Evolutionary conservation across 2,888 invertebrate species (phyloP).

Genomic region (Arge pagana): DNA sequence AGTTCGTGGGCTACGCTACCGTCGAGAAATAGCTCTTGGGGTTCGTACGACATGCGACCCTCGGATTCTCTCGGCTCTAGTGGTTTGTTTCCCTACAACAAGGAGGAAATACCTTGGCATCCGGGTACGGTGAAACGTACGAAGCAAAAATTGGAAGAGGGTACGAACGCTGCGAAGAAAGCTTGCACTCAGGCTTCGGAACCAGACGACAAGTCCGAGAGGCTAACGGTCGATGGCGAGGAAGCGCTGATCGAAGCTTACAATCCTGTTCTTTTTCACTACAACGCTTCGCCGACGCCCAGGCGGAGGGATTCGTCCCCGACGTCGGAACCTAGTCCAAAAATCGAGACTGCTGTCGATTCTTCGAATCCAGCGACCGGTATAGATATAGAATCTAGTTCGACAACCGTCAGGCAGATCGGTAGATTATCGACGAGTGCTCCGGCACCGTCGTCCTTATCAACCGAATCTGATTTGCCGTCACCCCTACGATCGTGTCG

Average conservation of each 20-base stretch:
- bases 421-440: conserved; percentile 56
- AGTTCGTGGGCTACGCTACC: conserved; percentile 79
- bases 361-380: conserved; percentile 35
- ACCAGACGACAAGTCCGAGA: conserved; percentile 40
- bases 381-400: conserved; percentile 41
- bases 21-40: conserved; percentile 73
- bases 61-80: conserved; percentile 53
- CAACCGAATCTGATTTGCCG: conserved; percentile 50
- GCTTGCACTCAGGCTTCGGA: conserved; percentile 51
- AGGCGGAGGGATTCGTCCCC: conserved; percentile 43
- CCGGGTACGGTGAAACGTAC: conserved; percentile 73
- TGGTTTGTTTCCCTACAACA: conserved; percentile 63
- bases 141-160: conserved; percentile 71
- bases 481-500: conserved; percentile 48
- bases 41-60: conserved; percentile 70
- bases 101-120: conserved; percentile 69
- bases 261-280: conserved; percentile 52
- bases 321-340: conserved; percentile 24
- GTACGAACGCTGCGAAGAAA: conserved; percentile 54
- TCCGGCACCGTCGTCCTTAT: conserved; percentile 50
- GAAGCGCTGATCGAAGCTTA: conserved; percentile 46
- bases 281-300: conserved; percentile 49
- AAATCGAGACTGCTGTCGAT: conserved; percentile 23
- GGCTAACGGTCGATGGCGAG: conserved; percentile 46
- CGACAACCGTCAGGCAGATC: conserved; percentile 38